Evolutionary conservation across 2,888 invertebrate genomes (phyloP), one percentile per base, ranked within the genome.

Genomic region (Poecilus cupreus): DNA sequence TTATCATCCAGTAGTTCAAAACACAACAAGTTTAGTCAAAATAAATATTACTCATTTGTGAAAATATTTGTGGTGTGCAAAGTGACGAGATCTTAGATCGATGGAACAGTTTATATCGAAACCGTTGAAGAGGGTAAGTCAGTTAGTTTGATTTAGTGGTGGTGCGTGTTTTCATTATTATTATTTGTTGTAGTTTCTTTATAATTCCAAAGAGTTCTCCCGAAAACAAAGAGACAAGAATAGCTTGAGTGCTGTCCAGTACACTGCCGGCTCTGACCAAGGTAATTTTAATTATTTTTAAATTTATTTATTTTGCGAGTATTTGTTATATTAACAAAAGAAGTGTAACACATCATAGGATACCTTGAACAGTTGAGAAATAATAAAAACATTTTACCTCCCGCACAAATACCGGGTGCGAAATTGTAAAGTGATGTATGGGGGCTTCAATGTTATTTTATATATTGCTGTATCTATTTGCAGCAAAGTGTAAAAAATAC

Each of bases 71-170:
- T 16, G 13, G 32, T 32, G 13, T 57, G 16, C 43, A 39, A 49
- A 78, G 68, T 79, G 79, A 24, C 49, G 18, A 57, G 13, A 60
- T 70, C 32, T 26, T 37, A 3, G n/a, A 79, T 8, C 10, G 11
- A 80, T 80, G 80, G 80, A 80, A 20, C 54, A 80, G 43, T 60
- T 80, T 16, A 80, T 80, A 54, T 24, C 39, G 18, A 80, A 80
- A 57, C 57, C 80, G 11, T 51, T 80, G 43, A 80, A 80, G 72
- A 72, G 80, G 72, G 80, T 80, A 80, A 72, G 80, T 80, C 57
- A 39, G 5, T 22, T 24, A 20, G 5, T 26, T 13, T 26, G 5
- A 13, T 60, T 18, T 18, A 18, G 8, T 46, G 6, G 8, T 3
- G 18, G 16, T 13, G 11, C n/a, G 39, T 60, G 8, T 60, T n/a